phyloP scores from a whole-genome alignment of 2,888 invertebrate genomes.

The Diarsia mendica region DNA sequence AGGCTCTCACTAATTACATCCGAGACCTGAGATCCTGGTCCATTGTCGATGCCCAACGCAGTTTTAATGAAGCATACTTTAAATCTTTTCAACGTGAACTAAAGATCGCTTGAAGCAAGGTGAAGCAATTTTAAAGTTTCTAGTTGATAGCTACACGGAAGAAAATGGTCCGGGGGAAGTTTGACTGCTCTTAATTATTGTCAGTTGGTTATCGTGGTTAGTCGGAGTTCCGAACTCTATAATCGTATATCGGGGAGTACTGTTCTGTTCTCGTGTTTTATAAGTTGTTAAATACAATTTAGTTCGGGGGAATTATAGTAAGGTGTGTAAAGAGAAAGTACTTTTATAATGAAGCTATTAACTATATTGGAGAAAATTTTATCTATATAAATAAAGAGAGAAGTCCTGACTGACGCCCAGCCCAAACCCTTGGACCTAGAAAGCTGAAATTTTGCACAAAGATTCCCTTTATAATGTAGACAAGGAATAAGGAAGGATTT shows the following conservation, averaged over 20 bases:
- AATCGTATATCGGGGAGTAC: slow-evolving; percentile 60
- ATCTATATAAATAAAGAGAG: no score
- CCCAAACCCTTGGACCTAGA: no score
- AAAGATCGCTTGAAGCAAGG: slow-evolving; percentile 76
- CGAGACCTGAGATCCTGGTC: slow-evolving; percentile 76
- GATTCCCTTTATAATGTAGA: no score
- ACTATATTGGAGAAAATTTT: no score
- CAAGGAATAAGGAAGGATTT: no score
- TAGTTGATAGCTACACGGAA: slow-evolving; percentile 76
- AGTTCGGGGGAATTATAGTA: not conserved
- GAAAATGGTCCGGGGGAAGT: slow-evolving; percentile 77
- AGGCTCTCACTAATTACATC: slow-evolving; percentile 82
- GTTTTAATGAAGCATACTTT: slow-evolving; percentile 86
- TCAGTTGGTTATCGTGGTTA: slow-evolving; percentile 78
- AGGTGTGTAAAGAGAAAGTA: not conserved
- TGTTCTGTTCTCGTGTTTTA: slow-evolving; percentile 29
- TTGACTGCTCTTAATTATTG: slow-evolving; percentile 82
- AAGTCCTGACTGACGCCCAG: no score
- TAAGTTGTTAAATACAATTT: slow-evolving; percentile 32
- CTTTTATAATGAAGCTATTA: no score
- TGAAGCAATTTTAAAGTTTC: slow-evolving; percentile 83
- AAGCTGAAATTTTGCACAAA: no score
- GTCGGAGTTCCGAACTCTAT: slow-evolving; percentile 63
- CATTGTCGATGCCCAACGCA: slow-evolving; percentile 81
- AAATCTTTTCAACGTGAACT: slow-evolving; percentile 80